phyloP scores from a whole-genome alignment of 2,888 invertebrate species.

The Ctena decussata region DNA sequence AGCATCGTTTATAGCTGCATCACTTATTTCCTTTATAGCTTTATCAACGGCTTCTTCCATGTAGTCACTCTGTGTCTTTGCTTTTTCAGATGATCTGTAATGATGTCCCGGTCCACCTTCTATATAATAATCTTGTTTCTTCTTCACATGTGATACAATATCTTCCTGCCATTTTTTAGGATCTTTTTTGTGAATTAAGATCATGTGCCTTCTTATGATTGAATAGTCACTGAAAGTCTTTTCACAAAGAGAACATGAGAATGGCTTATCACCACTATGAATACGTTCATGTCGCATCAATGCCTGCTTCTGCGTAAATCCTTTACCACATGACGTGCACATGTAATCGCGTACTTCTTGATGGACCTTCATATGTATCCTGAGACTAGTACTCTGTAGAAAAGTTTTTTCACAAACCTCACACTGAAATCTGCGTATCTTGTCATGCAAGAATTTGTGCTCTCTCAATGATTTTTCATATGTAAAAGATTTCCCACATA shows the following conservation, averaged over 20 bases:
- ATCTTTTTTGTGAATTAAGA: constrained; percentile 78
- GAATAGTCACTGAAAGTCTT: constrained; percentile 84
- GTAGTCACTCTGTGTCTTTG: background rate
- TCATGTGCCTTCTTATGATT: constrained; percentile 80
- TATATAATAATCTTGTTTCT: constrained; percentile 50
- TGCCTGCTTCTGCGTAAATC: constrained; percentile 87
- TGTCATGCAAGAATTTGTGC: constrained; percentile 84
- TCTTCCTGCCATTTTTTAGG: constrained; percentile 72
- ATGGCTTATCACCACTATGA: constrained; percentile 87
- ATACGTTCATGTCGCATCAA: constrained; percentile 87
- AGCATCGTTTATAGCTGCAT: background rate
- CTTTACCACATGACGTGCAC: constrained; percentile 86
- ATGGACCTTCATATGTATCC: constrained; percentile 86
- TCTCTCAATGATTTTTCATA: constrained; percentile 80
- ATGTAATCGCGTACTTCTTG: constrained; percentile 84
- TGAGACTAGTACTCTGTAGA: constrained; percentile 85
- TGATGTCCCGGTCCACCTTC: constrained; percentile 41
- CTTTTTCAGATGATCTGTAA: background rate
- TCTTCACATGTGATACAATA: constrained; percentile 44
- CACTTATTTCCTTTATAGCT: background rate
- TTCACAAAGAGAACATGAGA: constrained; percentile 85
- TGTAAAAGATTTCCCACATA: constrained; percentile 76
- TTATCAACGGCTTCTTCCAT: background rate
- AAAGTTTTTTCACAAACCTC: constrained; percentile 84
- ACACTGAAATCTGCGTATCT: constrained; percentile 84